phyloP scores from a whole-genome alignment of 2,888 invertebrate genomes.

The Chloroclystis v-ata region DNA sequence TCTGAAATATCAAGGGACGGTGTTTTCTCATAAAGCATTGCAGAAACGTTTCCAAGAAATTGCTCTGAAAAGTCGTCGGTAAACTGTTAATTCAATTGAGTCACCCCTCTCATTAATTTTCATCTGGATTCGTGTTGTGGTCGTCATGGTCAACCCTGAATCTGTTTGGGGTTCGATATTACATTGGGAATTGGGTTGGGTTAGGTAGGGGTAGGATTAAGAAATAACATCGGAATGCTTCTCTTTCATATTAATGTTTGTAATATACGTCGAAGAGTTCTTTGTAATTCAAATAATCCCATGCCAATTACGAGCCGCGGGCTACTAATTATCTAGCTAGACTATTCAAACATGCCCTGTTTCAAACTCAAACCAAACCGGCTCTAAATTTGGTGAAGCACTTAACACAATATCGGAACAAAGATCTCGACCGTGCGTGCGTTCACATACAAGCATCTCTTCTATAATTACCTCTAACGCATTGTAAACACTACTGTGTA shows the following conservation, averaged over 20 bases:
- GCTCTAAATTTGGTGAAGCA: conserved; percentile 28
- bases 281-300: neutral
- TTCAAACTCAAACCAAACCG: conserved; percentile 15
- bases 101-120: conserved; percentile 52
- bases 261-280: no score
- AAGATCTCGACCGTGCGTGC: conserved; percentile 43
- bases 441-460: conserved; percentile 44
- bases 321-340: neutral
- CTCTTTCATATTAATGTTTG: no score
- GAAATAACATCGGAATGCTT: neutral
- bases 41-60: conserved; percentile 12
- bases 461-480: conserved; percentile 64
- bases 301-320: neutral
- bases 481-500: conserved; percentile 53
- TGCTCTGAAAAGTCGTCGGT: conserved; percentile 13
- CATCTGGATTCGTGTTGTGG: conserved; percentile 41
- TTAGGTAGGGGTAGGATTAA: conserved; percentile 27
- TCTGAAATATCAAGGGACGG: conserved; percentile 13
- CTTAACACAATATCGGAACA: conserved; percentile 37
- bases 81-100: conserved; percentile 49
- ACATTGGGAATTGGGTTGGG: conserved; percentile 31
- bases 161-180: conserved; percentile 39
- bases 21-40: conserved; percentile 14
- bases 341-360: neutral
- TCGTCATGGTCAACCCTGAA: conserved; percentile 42